phyloP scores from a whole-genome alignment of 2,888 invertebrate species.

The Cyrtodaria siliqua region DNA sequence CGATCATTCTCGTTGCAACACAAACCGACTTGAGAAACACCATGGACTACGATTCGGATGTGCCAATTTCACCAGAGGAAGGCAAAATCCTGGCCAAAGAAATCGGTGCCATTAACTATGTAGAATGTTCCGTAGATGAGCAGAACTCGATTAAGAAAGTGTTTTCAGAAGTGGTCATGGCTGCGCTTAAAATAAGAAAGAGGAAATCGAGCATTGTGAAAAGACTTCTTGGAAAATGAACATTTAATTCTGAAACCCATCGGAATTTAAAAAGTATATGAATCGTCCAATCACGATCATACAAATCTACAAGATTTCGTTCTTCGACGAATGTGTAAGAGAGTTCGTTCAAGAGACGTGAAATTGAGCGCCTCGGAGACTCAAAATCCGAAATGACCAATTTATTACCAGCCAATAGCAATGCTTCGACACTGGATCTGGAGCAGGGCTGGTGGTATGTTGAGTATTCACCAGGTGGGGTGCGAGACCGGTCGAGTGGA shows the following conservation, averaged over 20 bases:
- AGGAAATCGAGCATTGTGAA: constrained; percentile 68
- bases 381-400: too few species aligned
- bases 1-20: constrained; percentile 76
- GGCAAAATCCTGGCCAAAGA: constrained; percentile 69
- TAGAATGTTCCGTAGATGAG: constrained; percentile 72
- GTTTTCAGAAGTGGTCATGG: constrained; percentile 72
- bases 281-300: too few species aligned
- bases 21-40: constrained; percentile 74
- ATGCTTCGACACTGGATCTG: too few species aligned
- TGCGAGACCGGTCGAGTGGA: too few species aligned
- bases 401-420: too few species aligned
- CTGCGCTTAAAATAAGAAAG: constrained; percentile 72
- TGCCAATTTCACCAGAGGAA: constrained; percentile 69
- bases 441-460: too few species aligned
- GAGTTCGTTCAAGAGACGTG: too few species aligned
- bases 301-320: too few species aligned
- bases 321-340: too few species aligned
- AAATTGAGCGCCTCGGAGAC: too few species aligned
- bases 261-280: too few species aligned
- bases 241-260: neutral
- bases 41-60: constrained; percentile 61
- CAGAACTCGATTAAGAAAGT: constrained; percentile 67
- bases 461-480: too few species aligned
- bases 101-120: constrained; percentile 72
- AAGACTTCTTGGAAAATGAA: constrained; percentile 65